Conservation (phyloP, 1,140 invertebrate genomes). For the Melipona quadrifasciata region DNA sequence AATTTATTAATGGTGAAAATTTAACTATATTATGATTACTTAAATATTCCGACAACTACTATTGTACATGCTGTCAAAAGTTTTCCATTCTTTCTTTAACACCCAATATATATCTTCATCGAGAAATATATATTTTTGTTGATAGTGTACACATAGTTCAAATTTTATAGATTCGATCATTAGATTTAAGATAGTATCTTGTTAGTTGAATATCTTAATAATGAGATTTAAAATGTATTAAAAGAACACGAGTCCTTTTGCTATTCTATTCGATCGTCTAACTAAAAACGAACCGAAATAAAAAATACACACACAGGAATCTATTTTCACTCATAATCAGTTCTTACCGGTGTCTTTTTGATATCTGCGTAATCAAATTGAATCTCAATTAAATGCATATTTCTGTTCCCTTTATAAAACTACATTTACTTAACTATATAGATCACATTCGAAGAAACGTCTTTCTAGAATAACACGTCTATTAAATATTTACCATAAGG, state of each 20-base stretch:
- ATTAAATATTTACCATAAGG: not conserved
- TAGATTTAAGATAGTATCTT: slow-evolving; percentile 10
- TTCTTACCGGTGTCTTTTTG: slow-evolving; percentile 2
- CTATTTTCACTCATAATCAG: not conserved
- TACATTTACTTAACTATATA: slow-evolving; percentile 21
- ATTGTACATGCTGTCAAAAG: not conserved
- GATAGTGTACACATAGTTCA: not conserved
- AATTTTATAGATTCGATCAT: not conserved
- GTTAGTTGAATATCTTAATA: not conserved
- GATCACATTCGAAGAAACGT: slow-evolving; percentile 33
- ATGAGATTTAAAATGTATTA: slow-evolving; percentile 1
- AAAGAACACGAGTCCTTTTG: not conserved
- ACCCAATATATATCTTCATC: not conserved
- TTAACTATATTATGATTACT: not conserved
- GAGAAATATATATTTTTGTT: not conserved
- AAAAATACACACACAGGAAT: not conserved
- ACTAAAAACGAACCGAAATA: not conserved
- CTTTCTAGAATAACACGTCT: not conserved
- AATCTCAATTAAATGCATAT: slow-evolving; percentile 26
- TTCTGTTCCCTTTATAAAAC: slow-evolving; percentile 48
- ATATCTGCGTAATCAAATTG: slow-evolving; percentile 24
- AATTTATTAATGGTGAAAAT: not conserved
- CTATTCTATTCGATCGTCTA: not conserved
- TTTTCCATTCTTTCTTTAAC: not conserved
- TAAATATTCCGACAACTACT: not conserved